Evolutionary conservation across 2,888 invertebrate genomes (phyloP), one percentile per base, ranked within the genome.

Genomic region (Drosophila longiperda): DNA sequence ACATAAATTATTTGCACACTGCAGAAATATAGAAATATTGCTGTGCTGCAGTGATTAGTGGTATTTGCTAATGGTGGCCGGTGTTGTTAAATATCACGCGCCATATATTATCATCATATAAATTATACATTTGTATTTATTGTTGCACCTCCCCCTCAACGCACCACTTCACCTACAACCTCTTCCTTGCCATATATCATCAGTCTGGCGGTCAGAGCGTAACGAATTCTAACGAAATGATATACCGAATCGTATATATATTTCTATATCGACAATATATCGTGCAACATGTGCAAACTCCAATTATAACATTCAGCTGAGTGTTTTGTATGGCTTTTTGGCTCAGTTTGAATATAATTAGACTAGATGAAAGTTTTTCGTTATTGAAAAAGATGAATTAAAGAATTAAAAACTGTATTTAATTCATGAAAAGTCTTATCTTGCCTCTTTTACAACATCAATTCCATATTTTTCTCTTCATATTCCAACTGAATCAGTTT

Each of bases 61-160:
- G 69, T 80, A 81, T 66, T 52, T 73, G 87, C 69, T 87, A 87
- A 81, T 82, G 81, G 83, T 81, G 81, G 26, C 45, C 77, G 70
- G 66, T 45, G 55, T 50, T 80, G 69, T 61, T 77, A 73, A 83
- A 82, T 80, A 82, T 87, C 84, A 83, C 78, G 81, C 71, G 81
- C 66, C 69, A 76, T 87, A 82, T 81, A 87, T 87, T 83, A 70
- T 80, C 40, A 53, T 63, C 50, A 57, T 38, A 52, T 55, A 38
- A 38, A 54, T 36, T 36, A 72, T 52, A 72, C 26, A 72, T 42
- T 52, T 50, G 42, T 62, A 50, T 72, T 36, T 60, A 45, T 72
- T 23, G 45, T 45, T 23, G 20, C 15, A 12, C 23, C 49, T 38
- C 34, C n/a, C 26, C 15, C n/a, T 20, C 15, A 34, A 15, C 29